phyloP scores from a whole-genome alignment of 2,113 vertebrate species.

The Neodon shergylaensis region DNA sequence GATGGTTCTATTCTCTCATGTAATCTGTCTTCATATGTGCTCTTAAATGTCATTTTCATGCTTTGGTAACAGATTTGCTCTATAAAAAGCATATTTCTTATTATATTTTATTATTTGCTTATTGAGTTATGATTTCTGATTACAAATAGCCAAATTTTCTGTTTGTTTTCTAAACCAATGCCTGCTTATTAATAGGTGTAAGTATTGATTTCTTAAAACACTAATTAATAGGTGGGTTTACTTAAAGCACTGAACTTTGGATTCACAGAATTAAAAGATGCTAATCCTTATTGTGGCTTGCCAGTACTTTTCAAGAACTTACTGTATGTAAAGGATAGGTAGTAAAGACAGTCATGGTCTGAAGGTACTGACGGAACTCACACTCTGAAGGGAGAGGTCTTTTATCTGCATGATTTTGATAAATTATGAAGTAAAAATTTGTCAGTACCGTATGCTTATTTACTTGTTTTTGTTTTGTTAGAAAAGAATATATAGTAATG shows the following conservation, averaged over 20 bases:
- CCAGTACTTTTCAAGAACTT: constrained; percentile 22
- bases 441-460: not conserved
- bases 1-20: constrained; percentile 1
- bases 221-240: constrained; percentile 17
- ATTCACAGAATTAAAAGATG: constrained; percentile 16
- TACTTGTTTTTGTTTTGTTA: constrained; percentile 21
- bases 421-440: constrained; percentile 30
- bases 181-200: not conserved
- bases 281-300: constrained; percentile 9
- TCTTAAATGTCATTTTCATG: constrained; percentile 33
- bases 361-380: not conserved
- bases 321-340: not conserved
- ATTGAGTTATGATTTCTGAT: constrained; percentile 59
- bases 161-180: constrained; percentile 44
- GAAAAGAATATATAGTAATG: not conserved
- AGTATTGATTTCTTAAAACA: constrained; percentile 26
- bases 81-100: constrained; percentile 28
- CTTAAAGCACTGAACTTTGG: constrained; percentile 36
- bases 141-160: constrained; percentile 24
- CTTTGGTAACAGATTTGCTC: constrained; percentile 47
- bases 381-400: not conserved
- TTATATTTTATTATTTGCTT: not conserved
- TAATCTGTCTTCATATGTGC: not conserved
- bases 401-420: constrained; percentile 34
- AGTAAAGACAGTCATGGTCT: not conserved